phyloP scores from a whole-genome alignment of 2,113 vertebrate genomes.

The Neomonachus schauinslandi region DNA sequence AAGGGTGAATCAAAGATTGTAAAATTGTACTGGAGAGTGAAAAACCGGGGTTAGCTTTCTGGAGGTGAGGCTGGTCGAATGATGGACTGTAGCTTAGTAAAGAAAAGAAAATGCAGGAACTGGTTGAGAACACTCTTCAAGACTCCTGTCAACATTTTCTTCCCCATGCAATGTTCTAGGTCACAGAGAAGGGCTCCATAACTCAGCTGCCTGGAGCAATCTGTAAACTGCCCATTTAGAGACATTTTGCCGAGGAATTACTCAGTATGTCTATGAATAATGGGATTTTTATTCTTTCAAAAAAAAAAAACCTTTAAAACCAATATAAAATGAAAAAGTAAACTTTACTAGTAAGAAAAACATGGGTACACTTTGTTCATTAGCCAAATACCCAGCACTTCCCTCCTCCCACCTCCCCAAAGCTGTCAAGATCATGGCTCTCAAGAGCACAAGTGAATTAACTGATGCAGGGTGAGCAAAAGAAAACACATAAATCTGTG shows the following conservation, averaged over 20 bases:
- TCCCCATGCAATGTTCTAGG: not conserved
- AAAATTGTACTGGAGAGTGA: not conserved
- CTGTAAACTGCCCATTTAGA: not conserved
- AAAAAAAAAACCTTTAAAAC: not conserved
- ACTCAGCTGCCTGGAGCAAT: not conserved
- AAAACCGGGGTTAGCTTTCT: not conserved
- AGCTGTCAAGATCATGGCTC: not conserved
- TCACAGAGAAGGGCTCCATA: not conserved
- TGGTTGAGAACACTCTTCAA: not conserved
- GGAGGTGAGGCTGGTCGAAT: not conserved
- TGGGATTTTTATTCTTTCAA: not conserved
- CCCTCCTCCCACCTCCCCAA: not conserved
- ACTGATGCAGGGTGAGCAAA: not conserved
- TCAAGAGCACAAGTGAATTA: not conserved
- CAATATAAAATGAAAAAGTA: not conserved
- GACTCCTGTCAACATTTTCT: not conserved
- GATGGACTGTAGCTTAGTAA: not conserved
- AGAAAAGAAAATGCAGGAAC: not conserved
- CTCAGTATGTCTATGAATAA: not conserved
- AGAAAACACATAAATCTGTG: not conserved
- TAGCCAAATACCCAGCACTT: not conserved
- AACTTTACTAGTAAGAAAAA: not conserved
- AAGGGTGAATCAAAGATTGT: not conserved
- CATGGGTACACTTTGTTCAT: not conserved
- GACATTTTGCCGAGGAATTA: not conserved